Base-by-base conservation (phyloP, 2,888 invertebrate genomes). In the Phymatocera aterrima region DNA sequence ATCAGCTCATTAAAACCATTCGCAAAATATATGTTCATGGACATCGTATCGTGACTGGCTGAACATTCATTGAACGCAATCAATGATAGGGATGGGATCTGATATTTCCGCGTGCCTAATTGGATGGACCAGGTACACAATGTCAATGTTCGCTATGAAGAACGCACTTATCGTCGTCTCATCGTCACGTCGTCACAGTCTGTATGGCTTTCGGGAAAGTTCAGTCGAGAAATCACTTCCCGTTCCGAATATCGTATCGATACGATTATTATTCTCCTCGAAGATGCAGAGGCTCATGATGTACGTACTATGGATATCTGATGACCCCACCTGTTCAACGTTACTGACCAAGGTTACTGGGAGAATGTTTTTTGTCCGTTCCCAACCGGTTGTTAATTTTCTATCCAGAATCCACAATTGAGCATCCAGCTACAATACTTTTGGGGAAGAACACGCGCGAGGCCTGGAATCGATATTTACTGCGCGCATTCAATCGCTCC, bases 401-500 rank as follows among this genome's bases (percentile, higher is more conserved):
- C 18, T 48, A 51, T 10, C 12, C 10, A 34, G 10, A 15, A 34
- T 72, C 34, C 51, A 51, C 51, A 34, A 31, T 28, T 48, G 48
- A 3, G 31, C 48, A 43, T 43, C n/a, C 8, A 46, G n/a, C 15
- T 46, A 68, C 68, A 68, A 72, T 21, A 10, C 51, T 31, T 72
- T 21, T 21, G 2, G 72, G 48, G 51, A 72, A 72, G 51, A 72
- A 51, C 48, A 12, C 2, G 72, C 51, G 72, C 72, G n/a, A n/a
- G 34, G 10, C 31, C 18, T 43, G 8, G 21, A 34, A 72, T 72
- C 72, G 48, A 72, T 72, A 72, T 72, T 72, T 51, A 34, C 48
- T 34, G 34, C 72, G 48, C 48, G 48, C 72, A 51, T 72, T 72
- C 72, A 68, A 43, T 24, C 68, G 43, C 68, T 68, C 46, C 46